Evolutionary conservation across 2,797 vertebrate genomes (phyloP), one percentile per base, ranked within the genome.

Genomic region (Erpetoichthys calabaricus): DNA sequence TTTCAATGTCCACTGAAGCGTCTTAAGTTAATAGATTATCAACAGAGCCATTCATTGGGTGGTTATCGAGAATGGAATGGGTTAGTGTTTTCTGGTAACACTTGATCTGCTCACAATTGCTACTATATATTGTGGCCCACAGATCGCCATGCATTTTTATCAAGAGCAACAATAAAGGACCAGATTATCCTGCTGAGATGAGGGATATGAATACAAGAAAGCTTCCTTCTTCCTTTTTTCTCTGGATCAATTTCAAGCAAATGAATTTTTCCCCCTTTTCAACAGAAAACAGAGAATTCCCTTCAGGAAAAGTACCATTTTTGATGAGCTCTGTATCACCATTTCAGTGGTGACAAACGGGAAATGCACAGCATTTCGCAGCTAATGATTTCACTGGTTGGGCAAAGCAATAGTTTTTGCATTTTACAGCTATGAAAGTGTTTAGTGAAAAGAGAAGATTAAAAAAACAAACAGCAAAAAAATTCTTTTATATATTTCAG

Each of bases 61-160:
- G 25, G 61, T 63, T 66, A 63, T 63, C 64, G 60, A 56, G 47
- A 43, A 56, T 45, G 45, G 49, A 54, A 64, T 43, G 53, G 59
- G 50, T 53, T 57, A 51, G 50, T 61, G 53, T 60, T 57, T 56
- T 52, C 59, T 51, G 43, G 51, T 47, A 41, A 51, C 59, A 61
- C 57, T 45, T 56, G 57, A 66, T 66, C 61, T 57, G 53, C 45
- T 55, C 44, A 63, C 51, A 45, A 58, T 41, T 50, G n/a, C 8
- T 45, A 51, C 57, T 66, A 45, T 61, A 57, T 66, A 47, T 59
- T 47, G 44, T 51, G 45, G 51, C 58, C 52, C 50, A 9, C 61
- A 58, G 58, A 58, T 57, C 55, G 55, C 47, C 59, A 52, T 41
- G 44, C 43, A 50, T 51, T 61, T 60, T 57, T 66, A 60, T 44